A percentile compares a stretch with the other conserved stretches of the same genome.
phyloP scores from a whole-genome alignment of 2,888 invertebrate genomes.

The Drymonia ruficornis region DNA sequence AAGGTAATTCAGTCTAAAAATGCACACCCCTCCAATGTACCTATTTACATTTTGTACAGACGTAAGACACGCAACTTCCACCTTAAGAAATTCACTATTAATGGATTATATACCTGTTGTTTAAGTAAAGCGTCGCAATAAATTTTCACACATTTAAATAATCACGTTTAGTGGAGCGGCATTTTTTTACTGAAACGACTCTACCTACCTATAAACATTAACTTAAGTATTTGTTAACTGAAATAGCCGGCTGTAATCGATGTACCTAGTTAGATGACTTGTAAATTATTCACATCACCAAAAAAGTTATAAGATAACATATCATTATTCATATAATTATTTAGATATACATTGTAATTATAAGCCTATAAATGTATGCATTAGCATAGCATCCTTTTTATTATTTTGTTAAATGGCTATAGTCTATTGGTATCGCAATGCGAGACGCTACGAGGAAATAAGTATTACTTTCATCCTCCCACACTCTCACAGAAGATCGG shows the following conservation, averaged over 20 bases:
- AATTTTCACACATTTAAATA: no score
- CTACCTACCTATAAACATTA: no score
- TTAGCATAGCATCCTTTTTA: constrained; percentile 17
- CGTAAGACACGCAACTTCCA: no score
- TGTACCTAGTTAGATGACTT: background rate
- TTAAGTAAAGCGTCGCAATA: no score
- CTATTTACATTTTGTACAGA: no score
- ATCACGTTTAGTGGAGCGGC: no score
- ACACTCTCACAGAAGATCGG: no score
- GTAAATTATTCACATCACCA: constrained; percentile 14
- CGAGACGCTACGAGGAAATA: background rate
- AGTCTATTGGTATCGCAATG: background rate
- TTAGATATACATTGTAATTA: constrained; percentile 21
- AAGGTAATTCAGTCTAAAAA: no score
- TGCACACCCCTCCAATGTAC: no score
- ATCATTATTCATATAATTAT: constrained; percentile 36
- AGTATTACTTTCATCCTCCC: background rate
- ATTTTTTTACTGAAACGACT: no score
- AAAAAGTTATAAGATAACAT: constrained; percentile 36
- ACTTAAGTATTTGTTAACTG: background rate
- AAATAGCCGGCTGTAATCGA: background rate
- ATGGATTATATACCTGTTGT: no score
- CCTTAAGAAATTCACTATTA: no score
- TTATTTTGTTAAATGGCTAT: background rate
- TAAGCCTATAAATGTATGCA: constrained; percentile 15